Evolutionary conservation across 2,113 vertebrate genomes (phyloP).

Genomic region (Phyllostomus hastatus): DNA sequence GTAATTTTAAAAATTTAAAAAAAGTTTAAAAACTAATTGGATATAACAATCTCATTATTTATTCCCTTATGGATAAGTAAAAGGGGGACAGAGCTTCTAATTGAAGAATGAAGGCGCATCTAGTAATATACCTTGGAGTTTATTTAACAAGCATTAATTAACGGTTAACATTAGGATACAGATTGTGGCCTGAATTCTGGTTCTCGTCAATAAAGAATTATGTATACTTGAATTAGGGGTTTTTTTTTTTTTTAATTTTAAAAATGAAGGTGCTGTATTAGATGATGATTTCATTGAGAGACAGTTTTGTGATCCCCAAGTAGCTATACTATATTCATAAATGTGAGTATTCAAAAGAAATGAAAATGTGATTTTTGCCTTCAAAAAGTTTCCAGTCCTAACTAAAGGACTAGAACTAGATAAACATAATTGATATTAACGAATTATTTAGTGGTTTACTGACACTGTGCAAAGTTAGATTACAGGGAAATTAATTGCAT

Average conservation of each 20-base stretch:
- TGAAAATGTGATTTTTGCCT: neutral
- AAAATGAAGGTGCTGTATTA: neutral
- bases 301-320: neutral
- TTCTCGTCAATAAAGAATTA: slow-evolving; percentile 4
- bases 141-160: neutral
- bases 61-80: neutral
- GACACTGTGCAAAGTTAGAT: neutral
- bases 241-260: neutral
- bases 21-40: neutral
- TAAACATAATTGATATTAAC: neutral
- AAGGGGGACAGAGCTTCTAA: neutral
- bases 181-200: neutral
- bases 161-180: neutral
- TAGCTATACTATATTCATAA: neutral
- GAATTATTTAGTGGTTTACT: neutral
- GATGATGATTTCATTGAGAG: neutral
- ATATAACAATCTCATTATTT: neutral
- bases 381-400: neutral
- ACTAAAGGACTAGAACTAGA: neutral
- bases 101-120: neutral
- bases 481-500: neutral
- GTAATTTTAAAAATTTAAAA: neutral
- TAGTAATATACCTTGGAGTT: neutral
- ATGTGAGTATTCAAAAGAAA: neutral
- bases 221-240: neutral